Percentiles rank a stretch among this genome's conserved stretches.
Evolutionary conservation across 1,140 invertebrate species (phyloP).

Genomic region (Steinernema feltiae): DNA sequence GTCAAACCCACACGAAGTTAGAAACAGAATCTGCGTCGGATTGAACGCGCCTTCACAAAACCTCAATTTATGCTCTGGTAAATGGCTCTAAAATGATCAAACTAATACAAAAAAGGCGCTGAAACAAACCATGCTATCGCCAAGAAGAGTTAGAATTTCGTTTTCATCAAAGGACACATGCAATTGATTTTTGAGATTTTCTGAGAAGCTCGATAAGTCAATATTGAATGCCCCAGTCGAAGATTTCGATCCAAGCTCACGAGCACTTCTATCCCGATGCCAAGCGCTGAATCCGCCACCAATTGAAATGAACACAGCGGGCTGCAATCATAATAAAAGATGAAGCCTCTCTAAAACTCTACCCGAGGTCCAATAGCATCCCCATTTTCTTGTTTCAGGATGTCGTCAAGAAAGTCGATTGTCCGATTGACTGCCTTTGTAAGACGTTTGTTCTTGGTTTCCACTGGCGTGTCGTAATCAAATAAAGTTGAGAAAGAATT

Average conservation of each 20-base stretch:
- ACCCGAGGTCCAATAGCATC: background rate
- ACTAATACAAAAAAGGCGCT: background rate
- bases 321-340: background rate
- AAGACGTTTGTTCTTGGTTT: constrained; percentile 24
- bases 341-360: background rate
- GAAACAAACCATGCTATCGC: background rate
- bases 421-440: constrained; percentile 33
- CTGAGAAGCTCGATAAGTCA: background rate
- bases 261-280: constrained; percentile 32
- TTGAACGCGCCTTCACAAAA: constrained; percentile 23
- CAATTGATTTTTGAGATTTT: background rate
- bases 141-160: background rate
- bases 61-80: constrained; percentile 22
- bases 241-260: constrained; percentile 25
- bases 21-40: constrained; percentile 21
- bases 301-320: constrained; percentile 18
- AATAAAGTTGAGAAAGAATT: constrained; percentile 29
- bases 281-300: constrained; percentile 32
- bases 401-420: constrained; percentile 18
- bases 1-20: constrained; percentile 23
- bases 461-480: constrained; percentile 30
- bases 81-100: constrained; percentile 17
- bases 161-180: background rate
- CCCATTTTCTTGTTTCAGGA: constrained; percentile 3
- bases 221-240: constrained; percentile 16